Percentiles rank a stretch among this genome's conserved stretches.
phyloP scores from a whole-genome alignment of 30 jellyfish, hydroid and myxozoan genomes.

The Hydra vulgaris region DNA sequence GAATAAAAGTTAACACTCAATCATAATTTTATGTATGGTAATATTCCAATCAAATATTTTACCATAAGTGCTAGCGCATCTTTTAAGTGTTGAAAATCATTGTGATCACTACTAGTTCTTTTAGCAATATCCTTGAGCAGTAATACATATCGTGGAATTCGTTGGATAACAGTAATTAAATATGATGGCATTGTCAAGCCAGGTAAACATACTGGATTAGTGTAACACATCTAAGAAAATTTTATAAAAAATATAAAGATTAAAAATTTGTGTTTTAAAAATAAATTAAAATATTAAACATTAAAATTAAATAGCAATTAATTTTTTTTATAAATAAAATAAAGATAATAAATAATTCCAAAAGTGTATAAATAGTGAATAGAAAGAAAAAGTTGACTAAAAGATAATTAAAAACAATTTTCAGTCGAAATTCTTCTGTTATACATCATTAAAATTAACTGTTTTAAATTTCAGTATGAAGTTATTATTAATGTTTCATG shows the following conservation, averaged over 20 bases:
- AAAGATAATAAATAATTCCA: not conserved
- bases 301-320: too few species aligned
- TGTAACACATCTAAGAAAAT: constrained; percentile 53
- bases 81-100: constrained; percentile 40
- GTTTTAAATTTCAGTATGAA: too few species aligned
- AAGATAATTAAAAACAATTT: too few species aligned
- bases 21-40: too few species aligned
- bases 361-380: not conserved
- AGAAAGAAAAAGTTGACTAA: not conserved
- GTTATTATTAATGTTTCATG: too few species aligned
- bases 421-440: too few species aligned
- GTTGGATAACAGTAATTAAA: constrained; percentile 71
- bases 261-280: too few species aligned
- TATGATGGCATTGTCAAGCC: constrained; percentile 93
- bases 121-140: constrained; percentile 62
- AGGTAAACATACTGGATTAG: constrained; percentile 71
- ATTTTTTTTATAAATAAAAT: not conserved
- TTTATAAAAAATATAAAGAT: too few species aligned
- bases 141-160: constrained; percentile 84
- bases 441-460: too few species aligned
- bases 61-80: constrained; percentile 60
- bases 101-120: constrained; percentile 60
- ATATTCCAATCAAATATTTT: too few species aligned
- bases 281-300: not conserved
- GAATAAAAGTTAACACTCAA: too few species aligned